Conservation (phyloP, 2,113 vertebrate species). For the Phalacrocorax pelagicus region DNA sequence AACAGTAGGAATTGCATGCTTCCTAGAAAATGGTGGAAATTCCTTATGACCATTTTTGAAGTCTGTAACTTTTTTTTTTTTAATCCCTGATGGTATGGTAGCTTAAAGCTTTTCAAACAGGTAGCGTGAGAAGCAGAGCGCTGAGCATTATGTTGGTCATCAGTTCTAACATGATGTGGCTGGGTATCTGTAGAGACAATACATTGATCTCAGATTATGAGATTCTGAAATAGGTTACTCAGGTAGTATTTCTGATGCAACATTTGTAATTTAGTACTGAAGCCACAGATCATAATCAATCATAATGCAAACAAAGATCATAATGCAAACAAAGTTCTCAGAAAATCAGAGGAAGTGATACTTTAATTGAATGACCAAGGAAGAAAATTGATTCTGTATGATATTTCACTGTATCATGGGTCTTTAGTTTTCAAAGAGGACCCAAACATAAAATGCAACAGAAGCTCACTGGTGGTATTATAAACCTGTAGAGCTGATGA, state of each 20-base stretch:
- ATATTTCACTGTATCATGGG: not conserved
- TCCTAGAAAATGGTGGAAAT: not conserved
- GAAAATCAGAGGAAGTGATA: not conserved
- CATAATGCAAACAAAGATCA: not conserved
- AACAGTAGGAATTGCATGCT: not conserved
- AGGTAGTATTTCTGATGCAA: not conserved
- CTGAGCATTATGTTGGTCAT: not conserved
- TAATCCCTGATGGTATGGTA: not conserved
- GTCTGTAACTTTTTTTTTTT: not conserved
- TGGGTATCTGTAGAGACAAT: not conserved
- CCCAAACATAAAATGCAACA: not conserved
- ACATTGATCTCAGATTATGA: not conserved
- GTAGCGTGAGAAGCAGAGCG: not conserved
- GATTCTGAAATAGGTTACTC: not conserved
- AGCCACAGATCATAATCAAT: not conserved
- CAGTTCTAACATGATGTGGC: accelerated
- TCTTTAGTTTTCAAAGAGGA: not conserved
- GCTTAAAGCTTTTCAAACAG: not conserved
- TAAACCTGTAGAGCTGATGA: not conserved
- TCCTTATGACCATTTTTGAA: not conserved
- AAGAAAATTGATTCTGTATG: not conserved
- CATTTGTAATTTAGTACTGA: not conserved
- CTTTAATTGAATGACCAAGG: not conserved
- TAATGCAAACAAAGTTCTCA: not conserved
- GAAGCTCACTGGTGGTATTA: not conserved